Conservation (phyloP, 2,888 invertebrate genomes). For the Escarpia spicata region DNA sequence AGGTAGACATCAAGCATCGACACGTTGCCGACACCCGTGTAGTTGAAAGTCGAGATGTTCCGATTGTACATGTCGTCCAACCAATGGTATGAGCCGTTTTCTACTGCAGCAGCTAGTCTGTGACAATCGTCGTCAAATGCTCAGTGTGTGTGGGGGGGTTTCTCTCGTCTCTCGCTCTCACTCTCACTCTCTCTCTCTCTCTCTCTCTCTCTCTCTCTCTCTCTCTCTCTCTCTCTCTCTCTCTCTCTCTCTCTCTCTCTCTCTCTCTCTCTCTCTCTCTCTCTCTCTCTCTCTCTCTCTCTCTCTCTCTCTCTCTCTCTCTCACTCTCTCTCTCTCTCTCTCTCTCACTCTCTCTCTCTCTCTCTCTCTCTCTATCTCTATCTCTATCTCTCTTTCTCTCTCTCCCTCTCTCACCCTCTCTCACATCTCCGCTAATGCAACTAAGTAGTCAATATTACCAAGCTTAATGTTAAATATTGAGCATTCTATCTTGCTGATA, state of each 20-base stretch:
- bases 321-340: conserved; percentile 21
- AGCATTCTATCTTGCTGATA: too few relatives aligned
- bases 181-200: not conserved
- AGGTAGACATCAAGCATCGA: too few relatives aligned
- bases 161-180: not conserved
- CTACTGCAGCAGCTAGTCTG: too few relatives aligned
- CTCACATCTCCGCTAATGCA: not conserved
- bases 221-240: not conserved
- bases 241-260: not conserved
- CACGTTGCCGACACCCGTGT: too few relatives aligned
- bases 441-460: too few relatives aligned
- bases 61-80: too few relatives aligned
- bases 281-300: not conserved
- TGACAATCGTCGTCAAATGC: too few relatives aligned
- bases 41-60: too few relatives aligned
- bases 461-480: too few relatives aligned
- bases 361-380: not conserved
- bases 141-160: too few relatives aligned
- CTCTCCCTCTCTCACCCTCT: not conserved
- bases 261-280: not conserved
- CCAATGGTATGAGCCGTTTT: too few relatives aligned
- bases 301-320: conserved; percentile 14
- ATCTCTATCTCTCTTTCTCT: not conserved
- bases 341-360: not conserved
- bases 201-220: not conserved